phyloP scores from a whole-genome alignment of 2,888 invertebrate species.

The Lordiphosa andalusiaca region DNA sequence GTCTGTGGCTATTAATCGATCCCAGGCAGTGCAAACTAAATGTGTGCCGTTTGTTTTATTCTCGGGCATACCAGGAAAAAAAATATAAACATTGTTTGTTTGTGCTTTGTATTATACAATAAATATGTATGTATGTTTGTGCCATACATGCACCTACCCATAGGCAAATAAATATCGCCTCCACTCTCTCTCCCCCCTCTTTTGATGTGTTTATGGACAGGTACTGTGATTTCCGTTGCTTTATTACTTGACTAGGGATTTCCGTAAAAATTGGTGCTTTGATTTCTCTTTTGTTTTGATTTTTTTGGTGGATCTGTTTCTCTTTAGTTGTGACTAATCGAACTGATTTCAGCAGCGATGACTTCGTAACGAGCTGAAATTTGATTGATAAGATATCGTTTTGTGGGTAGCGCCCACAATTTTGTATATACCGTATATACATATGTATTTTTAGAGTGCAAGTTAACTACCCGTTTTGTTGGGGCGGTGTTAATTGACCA shows the following conservation, averaged over 20 bases:
- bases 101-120: slow-evolving; percentile 39
- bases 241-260: slow-evolving; percentile 21
- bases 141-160: slow-evolving; percentile 22
- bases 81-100: slow-evolving; percentile 46
- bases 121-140: slow-evolving; percentile 10
- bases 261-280: slow-evolving; percentile 21
- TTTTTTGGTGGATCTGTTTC: slow-evolving; percentile 27
- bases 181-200: slow-evolving; percentile 2
- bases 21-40: slow-evolving; percentile 30
- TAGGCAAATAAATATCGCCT: slow-evolving; percentile 46
- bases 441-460: not conserved
- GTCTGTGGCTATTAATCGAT: slow-evolving; percentile 56
- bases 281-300: slow-evolving; percentile 15
- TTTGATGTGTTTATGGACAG: not conserved
- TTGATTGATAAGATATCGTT: slow-evolving; percentile 58
- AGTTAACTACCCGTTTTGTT: no score
- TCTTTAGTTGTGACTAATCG: slow-evolving; percentile 52
- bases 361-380: slow-evolving; percentile 31
- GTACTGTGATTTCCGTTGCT: slow-evolving; percentile 33
- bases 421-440: no score
- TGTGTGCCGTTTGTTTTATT: slow-evolving; percentile 49
- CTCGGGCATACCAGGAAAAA: slow-evolving; percentile 44
- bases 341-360: slow-evolving; percentile 25
- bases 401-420: no score
- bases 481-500: no score